A percentile compares a stretch with the other conserved stretches of the same genome.
Evolutionary conservation across 2,888 invertebrate genomes (phyloP).

Genomic region (Drosophila nigricruria): DNA sequence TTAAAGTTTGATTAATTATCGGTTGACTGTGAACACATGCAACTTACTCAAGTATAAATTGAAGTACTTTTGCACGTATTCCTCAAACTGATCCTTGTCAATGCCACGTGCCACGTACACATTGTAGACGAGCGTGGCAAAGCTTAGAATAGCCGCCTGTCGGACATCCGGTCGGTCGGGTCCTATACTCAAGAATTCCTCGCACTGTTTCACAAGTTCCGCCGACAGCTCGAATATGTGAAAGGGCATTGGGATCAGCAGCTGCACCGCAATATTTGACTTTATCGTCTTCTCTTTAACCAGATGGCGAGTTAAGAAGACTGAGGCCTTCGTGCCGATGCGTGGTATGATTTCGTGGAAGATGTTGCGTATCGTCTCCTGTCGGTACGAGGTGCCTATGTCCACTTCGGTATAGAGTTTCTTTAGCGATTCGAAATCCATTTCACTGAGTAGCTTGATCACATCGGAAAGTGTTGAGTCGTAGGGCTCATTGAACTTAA

Average conservation of each 20-base stretch:
- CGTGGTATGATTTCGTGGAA: conserved; percentile 90
- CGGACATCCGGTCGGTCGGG: conserved; percentile 87
- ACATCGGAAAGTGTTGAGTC: conserved; percentile 84
- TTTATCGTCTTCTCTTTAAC: conserved; percentile 88
- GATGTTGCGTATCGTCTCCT: conserved; percentile 91
- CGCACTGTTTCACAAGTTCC: conserved; percentile 87
- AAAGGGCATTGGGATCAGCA: conserved; percentile 90
- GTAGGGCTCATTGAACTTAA: conserved; percentile 85
- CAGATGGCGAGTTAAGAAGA: conserved; percentile 88
- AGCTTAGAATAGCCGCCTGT: conserved; percentile 89
- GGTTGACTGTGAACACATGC: background rate
- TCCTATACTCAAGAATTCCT: conserved; percentile 85
- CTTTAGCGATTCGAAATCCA: conserved; percentile 83
- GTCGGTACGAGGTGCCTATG: conserved; percentile 90
- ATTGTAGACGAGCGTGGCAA: conserved; percentile 89
- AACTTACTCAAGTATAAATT: conserved; percentile 89
- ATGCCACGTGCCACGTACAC: conserved; percentile 86
- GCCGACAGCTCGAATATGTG: conserved; percentile 88
- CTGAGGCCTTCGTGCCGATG: conserved; percentile 89
- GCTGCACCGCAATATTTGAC: conserved; percentile 88
- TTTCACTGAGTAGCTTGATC: conserved; percentile 83
- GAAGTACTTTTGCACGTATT: conserved; percentile 90
- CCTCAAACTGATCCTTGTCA: conserved; percentile 89
- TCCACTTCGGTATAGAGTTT: conserved; percentile 87
- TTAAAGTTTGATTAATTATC: background rate